Evolutionary conservation across 2,888 invertebrate genomes (phyloP).

Genomic region (Catocala fraxini): DNA sequence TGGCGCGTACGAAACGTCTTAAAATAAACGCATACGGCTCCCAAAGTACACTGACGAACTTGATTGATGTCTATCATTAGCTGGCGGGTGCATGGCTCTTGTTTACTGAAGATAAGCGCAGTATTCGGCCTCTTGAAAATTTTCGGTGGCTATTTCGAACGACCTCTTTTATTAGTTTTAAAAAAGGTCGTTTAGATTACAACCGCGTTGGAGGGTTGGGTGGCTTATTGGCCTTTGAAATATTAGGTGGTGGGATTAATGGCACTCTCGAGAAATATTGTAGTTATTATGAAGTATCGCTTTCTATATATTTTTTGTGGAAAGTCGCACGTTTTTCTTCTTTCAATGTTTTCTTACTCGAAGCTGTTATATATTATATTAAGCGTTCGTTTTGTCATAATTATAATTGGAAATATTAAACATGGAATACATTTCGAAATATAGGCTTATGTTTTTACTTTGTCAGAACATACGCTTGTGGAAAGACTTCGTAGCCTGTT

Average conservation of each 20-base stretch:
- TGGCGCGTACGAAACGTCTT: constrained; percentile 55
- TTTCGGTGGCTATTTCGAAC: constrained; percentile 86
- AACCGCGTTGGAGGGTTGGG: constrained; percentile 71
- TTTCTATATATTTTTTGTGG: constrained; percentile 40
- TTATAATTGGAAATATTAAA: too few relatives aligned
- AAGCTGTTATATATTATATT: not conserved
- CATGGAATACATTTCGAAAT: too few relatives aligned
- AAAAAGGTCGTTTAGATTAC: constrained; percentile 87
- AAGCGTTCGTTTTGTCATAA: not conserved
- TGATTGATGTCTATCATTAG: constrained; percentile 81
- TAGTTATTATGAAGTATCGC: constrained; percentile 63
- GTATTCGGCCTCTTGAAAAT: constrained; percentile 73
- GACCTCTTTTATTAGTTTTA: constrained; percentile 85
- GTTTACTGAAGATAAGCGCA: constrained; percentile 75
- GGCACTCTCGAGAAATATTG: constrained; percentile 68
- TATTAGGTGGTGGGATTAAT: constrained; percentile 79
- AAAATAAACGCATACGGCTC: constrained; percentile 62
- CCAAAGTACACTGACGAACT: constrained; percentile 67
- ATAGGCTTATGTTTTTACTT: too few relatives aligned
- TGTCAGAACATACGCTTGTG: too few relatives aligned
- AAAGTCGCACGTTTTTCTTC: constrained; percentile 25
- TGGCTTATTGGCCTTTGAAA: constrained; percentile 81
- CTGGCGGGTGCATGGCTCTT: constrained; percentile 68
- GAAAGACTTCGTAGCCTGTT: too few relatives aligned
- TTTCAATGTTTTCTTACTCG: constrained; percentile 11